Base-by-base conservation (phyloP, 2,888 invertebrate species). In the Pheosia tremula region DNA sequence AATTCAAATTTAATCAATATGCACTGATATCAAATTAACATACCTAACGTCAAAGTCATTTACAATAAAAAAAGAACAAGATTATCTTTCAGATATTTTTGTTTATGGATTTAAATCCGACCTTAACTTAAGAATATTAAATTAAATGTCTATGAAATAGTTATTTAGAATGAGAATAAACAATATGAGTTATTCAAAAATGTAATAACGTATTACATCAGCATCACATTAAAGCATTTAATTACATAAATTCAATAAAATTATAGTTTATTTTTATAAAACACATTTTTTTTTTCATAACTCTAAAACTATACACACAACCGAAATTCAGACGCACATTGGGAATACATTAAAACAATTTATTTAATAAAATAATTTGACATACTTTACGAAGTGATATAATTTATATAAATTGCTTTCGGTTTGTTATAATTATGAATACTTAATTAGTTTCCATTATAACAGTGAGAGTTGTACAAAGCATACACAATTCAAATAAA, bases 301-400 rank as follows among this genome's bases (percentile, higher is more conserved):
- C 37, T 65, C 63, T 75, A 71, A 74, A 78, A 69, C 72, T 68
- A 67, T 73, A 71, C 74, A 85, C 86, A 88, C 86, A 88, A 86
- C 85, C 84, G 60, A 87, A 86, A 79, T 75, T 82, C 78, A 81
- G 81, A 80, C 81, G 70, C 77, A 75, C 71, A 73, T 66, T 71
- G 66, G 49, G 67, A 75, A 69, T 59, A 47, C 38, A 67, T 71
- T 24, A 70, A 71, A 71, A 60, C 65, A 68, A 69, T 63, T 60
- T 67, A 75, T 66, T 70, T 66, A 71, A 77, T 64, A 85, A 87
- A 82, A 68, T 88, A 91, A 91, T 85, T 91, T 91, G 91, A 91
- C 91, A 73, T 81, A 65, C 72, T 77, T 89, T 86, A 83, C 86
- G 75, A 74, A 75, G 77, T 89, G 90, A 91, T 91, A 83, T 82